Base-by-base conservation (phyloP, 2,113 vertebrate species). In the Pungitius pungitius region DNA sequence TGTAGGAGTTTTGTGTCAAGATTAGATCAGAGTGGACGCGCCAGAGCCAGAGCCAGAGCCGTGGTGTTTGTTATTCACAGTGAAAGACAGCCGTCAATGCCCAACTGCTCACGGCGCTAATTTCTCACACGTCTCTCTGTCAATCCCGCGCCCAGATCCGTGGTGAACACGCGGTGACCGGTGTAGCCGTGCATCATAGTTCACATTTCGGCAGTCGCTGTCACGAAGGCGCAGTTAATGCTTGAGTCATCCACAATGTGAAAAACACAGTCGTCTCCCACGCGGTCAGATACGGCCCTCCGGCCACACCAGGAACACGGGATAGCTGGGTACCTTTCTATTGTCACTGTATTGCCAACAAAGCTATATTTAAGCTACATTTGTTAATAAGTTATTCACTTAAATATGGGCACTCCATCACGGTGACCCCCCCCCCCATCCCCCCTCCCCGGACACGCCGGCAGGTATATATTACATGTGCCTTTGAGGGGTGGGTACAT, bases 41-140 rank as follows among this genome's bases (percentile, higher is more conserved):
- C 80, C 90, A 88, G n/a, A n/a, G n/a, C n/a, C n/a, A n/a, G n/a
- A n/a, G 87, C 83, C 83, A 78, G 81, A 78, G 20, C 68, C 39
- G 20, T 89, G 89, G 83, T 93, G n/a, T n/a, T n/a, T 94, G 85
- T 90, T 93, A 93, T 94, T 91, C 92, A 89, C 89, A 78, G 93
- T 88, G 91, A 94, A 93, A 87, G 74, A 78, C 85, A 89, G 72
- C 86, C 73, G 90, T 93, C 92, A 92, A 85, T 80, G 87, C 82
- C 89, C 90, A 92, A 92, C 87, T 93, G 89, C 90, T 91, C 89
- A 81, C 87, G 83, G 88, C 89, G 88, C 85, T 86, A 87, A 90
- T 90, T 87, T 88, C 77, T 91, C 86, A 91, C 89, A 88, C 89
- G 74, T 91, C 78, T 69, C 78, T 67, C 69, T 51, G 77, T 61